Base-by-base conservation (phyloP, 2,888 invertebrate species). In the Drosophila ezoana region DNA sequence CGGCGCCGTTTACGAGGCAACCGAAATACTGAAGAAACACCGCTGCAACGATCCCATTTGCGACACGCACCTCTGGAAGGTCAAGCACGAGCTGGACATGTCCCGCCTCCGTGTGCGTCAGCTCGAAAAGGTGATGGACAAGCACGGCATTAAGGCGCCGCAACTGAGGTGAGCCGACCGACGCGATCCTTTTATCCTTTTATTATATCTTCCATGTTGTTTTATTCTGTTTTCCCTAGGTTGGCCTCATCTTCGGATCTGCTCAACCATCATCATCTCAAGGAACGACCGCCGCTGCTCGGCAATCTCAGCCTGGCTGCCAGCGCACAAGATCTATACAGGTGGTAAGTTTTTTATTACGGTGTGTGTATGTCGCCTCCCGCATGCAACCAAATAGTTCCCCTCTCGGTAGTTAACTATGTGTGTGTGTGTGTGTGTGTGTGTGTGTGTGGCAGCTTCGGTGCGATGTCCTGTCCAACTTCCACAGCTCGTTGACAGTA, bases 1-100 rank as follows among this genome's bases (percentile, higher is more conserved):
- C 9, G 96, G 96, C 3, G 96, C 96, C 6, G 96, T 96, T 4
- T 95, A 93, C 86, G 96, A 96, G 91, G 96, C 96, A 10, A 95
- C 96, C 85, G 96, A 96, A 89, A 94, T 96, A 70, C 92, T 96
- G 44, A 94, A 94, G 78, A 95, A 95, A 89, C 96, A 96, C 90
- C 94, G 95, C 63, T 96, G 96, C 92, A 94, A 94, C 64, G 96
- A 97, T 92, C 95, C 95, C 70, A 95, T 94, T 91, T 97, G 94
- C 93, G 97, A 94, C 93, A 95, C 94, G 87, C 97, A 95, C 93
- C 93, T 98, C 75, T 98, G 98, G 97, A 97, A 97, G 90, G 97
- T 97, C 48, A 96, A 96, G 85, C 96, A 98, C 91, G 97, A 98
- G 91, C 94, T 98, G 82, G 97, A 98, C 91, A 95, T 97, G 92